phyloP scores from a whole-genome alignment of 2,797 vertebrate species.

The Argyrosomus regius region DNA sequence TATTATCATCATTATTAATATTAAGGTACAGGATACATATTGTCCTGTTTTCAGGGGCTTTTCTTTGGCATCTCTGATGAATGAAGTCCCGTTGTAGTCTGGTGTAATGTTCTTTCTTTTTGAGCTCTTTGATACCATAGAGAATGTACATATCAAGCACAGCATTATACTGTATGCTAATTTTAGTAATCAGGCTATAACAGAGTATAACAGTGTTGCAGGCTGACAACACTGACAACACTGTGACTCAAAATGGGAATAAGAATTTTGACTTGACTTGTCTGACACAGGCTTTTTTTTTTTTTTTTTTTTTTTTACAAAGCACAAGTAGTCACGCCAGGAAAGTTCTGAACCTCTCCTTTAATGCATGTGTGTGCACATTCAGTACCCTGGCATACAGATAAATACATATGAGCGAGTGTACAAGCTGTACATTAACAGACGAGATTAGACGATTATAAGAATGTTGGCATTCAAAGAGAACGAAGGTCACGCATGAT shows the following conservation, averaged over 20 bases:
- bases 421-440: slow-evolving; percentile 47
- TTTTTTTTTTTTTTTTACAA: not conserved
- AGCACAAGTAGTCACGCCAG: not conserved
- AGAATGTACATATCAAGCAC: not conserved
- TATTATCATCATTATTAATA: not conserved
- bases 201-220: not conserved
- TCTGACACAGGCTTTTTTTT: not conserved
- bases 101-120: not conserved
- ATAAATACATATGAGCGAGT: not conserved
- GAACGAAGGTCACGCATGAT: slow-evolving; percentile 43
- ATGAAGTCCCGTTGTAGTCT: not conserved
- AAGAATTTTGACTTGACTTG: not conserved
- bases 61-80: not conserved
- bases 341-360: not conserved
- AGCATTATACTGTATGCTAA: not conserved
- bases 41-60: not conserved
- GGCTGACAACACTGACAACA: not conserved
- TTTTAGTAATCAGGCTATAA: not conserved
- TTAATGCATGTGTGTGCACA: slow-evolving; percentile 1
- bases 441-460: slow-evolving; percentile 26
- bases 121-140: not conserved
- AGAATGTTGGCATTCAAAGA: slow-evolving; percentile 56
- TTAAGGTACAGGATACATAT: not conserved
- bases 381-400: slow-evolving; percentile 8
- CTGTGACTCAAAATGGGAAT: not conserved